phyloP scores from a whole-genome alignment of 1,140 invertebrate genomes.

The Copidosoma floridanum region DNA sequence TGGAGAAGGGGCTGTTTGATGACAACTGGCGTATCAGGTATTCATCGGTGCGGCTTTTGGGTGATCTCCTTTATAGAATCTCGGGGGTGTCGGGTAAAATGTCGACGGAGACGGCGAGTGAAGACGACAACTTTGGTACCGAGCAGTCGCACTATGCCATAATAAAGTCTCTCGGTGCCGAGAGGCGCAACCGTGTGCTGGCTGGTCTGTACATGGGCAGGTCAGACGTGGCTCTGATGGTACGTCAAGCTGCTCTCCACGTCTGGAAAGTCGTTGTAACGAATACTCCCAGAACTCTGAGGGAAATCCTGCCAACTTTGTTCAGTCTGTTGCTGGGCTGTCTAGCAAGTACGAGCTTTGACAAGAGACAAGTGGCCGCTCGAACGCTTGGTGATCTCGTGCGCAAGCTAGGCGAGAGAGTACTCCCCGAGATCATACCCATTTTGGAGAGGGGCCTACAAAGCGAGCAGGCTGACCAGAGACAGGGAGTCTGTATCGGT shows the following conservation, averaged over 20 bases:
- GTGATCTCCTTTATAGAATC: slow-evolving; percentile 94
- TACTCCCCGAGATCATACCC: slow-evolving; percentile 96
- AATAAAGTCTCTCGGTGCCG: slow-evolving; percentile 80
- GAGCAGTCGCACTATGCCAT: slow-evolving; percentile 94
- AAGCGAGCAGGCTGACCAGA: slow-evolving; percentile 86
- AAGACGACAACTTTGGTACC: slow-evolving; percentile 99
- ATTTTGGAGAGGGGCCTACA: slow-evolving; percentile 92
- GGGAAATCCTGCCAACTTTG: slow-evolving; percentile 93
- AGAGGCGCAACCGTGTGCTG: slow-evolving; percentile 88
- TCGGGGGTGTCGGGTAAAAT: slow-evolving; percentile 98
- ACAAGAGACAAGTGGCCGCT: slow-evolving; percentile 94
- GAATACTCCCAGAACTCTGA: slow-evolving; percentile 93
- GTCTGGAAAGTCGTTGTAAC: slow-evolving; percentile 97
- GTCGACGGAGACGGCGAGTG: slow-evolving; percentile 96
- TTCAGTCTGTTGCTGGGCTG: slow-evolving; percentile 90
- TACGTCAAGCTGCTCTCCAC: slow-evolving; percentile 94
- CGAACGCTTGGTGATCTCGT: slow-evolving; percentile 96
- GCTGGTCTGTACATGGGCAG: slow-evolving; percentile 97
- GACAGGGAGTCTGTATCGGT: slow-evolving; percentile 97
- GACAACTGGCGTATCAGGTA: slow-evolving; percentile 97
- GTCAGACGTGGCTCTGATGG: slow-evolving; percentile 94
- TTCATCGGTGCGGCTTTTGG: slow-evolving; percentile 92
- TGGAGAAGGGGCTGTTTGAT: slow-evolving; percentile 92
- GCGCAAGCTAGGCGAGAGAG: slow-evolving; percentile 94
- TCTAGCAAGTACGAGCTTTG: slow-evolving; percentile 91